Evolutionary conservation across 2,797 vertebrate genomes (phyloP), one percentile per base, ranked within the genome.

Genomic region (Sebastes jordani): DNA sequence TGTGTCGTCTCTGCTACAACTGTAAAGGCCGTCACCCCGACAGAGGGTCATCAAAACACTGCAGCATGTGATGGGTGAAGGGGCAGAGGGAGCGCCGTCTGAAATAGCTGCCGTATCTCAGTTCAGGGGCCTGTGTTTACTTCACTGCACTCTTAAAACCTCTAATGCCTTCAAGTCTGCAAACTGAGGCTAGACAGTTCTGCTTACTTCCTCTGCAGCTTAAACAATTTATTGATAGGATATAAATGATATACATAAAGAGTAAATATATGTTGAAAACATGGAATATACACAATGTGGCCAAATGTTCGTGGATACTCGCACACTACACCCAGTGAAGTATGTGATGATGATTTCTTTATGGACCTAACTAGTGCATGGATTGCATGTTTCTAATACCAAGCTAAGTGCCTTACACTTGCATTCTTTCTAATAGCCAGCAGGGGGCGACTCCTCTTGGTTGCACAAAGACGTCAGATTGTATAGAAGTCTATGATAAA

Each of bases 21-120:
- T 77, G 34, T 22, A 14, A 56, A 71, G 85, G 80, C 78, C 14
- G 5, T 67, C 71, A 30, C 74, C 83, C 83, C 69, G 3, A 30
- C 71, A 54, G 61, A 81, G 59, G 84, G 82, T 91, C 88, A 82
- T 56, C 81, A 86, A 83, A 93, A 91, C 86, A 86, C 85, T 60
- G 79, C 78, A 71, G 85, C 25, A 59, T 54, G 76, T 52, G 65
- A 52, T 7, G 42, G 79, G n/a, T 71, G 64, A 69, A 18, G 74
- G 81, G 70, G 34, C 54, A 71, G 67, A 66, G 29, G 62, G 68
- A 52, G 64, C 25, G 0, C 42, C 4, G 20, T 76, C 77, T 66
- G 25, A 85, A 84, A 87, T 78, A 78, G 82, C 46, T 71, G 32
- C 73, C 76, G 52, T 54, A 60, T 80, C 77, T 79, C 11, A 20